These are phyloP conservation scores for Rhagoletis pomonella DNA, from an alignment of 1,140 invertebrate genomes.

Conservation along the genomic window DNA sequence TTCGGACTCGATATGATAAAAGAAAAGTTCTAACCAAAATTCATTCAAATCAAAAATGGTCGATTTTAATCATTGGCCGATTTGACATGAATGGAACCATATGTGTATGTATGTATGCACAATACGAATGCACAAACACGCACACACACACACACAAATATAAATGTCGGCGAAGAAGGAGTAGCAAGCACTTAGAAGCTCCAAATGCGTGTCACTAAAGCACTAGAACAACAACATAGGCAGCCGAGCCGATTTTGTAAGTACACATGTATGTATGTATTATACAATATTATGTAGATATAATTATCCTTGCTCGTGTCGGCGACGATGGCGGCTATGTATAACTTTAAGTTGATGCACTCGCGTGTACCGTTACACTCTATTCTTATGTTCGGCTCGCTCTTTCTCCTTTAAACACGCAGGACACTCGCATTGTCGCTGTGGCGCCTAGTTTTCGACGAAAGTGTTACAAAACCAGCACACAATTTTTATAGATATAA, in stretches of 20 bases:
- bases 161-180: background rate
- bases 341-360: background rate
- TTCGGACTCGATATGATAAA: too few relatives aligned
- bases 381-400: background rate
- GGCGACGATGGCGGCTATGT: background rate
- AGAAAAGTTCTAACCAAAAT: too few relatives aligned
- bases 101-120: too few relatives aligned
- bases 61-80: too few relatives aligned
- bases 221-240: background rate
- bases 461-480: slow-evolving; percentile 44
- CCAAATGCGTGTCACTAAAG: slow-evolving; percentile 37
- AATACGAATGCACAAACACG: background rate
- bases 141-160: background rate
- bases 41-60: too few relatives aligned
- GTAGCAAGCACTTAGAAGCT: slow-evolving; percentile 22
- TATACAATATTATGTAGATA: background rate
- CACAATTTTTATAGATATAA: background rate
- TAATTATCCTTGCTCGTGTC: slow-evolving; percentile 24
- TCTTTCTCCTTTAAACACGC: background rate
- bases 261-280: background rate
- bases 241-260: background rate
- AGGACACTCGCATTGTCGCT: background rate
- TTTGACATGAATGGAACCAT: too few relatives aligned
- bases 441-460: slow-evolving; percentile 14
- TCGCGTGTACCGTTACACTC: slow-evolving; percentile 1